Base-by-base conservation (phyloP, 1,140 invertebrate species). In the Heterodera carotae region DNA sequence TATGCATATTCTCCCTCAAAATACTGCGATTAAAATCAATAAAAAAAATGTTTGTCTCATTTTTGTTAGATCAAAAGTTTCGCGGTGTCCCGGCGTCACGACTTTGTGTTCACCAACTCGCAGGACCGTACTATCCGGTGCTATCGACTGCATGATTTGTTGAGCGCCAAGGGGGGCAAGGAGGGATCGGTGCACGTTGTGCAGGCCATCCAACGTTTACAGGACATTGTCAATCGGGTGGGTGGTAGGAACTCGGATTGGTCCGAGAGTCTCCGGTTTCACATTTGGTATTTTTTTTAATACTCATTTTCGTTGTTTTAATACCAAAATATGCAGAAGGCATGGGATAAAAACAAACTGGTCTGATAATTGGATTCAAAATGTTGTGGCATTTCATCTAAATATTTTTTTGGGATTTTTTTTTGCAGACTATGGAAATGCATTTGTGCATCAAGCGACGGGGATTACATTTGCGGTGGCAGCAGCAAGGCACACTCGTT, bases 391-490 rank as follows among this genome's bases (percentile, higher is more conserved):
- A n/a, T n/a, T n/a, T n/a, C n/a, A n/a, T n/a, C n/a, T 15, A 76
- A 27, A 75, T n/a, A 25, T n/a, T 43, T 69, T 48, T 48, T 29
- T 48, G 1, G 29, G 12, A 27, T 84, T 83, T 12, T 2, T 12
- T 12, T 2, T 5, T 56, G 12, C 62, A 81, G 81, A 82, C 94
- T 95, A 88, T 99, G 97, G 97, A 98, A 98, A 88, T 98, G 97
- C 88, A 98, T 97, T 88, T 97, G 95, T 88, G 98, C 98, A 88
- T 99, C 96, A n/a, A 96, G 96, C 3, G 96, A 99, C 90, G 95
- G 96, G 0, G 96, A 99, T 89, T 99, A 97, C 88, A 95, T 99
- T 76, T 98, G 96, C 89, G 97, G 96, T 67, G 97, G 96, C 2
- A 98, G 96, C 25, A 94, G 96, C 0, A 91, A 96, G 36, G 94